These are phyloP conservation scores for Fregata magnificens DNA, from an alignment of 2,113 vertebrate genomes.

Conservation along the genomic window DNA sequence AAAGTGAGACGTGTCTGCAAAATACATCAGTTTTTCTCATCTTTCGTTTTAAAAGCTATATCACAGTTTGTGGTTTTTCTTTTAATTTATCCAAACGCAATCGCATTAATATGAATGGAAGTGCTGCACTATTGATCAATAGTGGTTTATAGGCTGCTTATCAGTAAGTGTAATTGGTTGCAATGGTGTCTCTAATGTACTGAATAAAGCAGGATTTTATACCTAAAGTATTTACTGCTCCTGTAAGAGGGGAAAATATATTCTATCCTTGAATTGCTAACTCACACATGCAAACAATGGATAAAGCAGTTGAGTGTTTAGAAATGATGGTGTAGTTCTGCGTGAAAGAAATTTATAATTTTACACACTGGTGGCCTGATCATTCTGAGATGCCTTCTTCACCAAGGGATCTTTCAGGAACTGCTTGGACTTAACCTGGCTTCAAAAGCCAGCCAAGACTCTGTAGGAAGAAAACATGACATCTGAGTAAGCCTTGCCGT, in stretches of 20 bases:
- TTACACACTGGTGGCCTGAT: background rate
- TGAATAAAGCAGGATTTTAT: background rate
- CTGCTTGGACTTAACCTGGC: background rate
- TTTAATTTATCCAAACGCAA: background rate
- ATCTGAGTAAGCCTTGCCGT: background rate
- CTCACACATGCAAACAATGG: background rate
- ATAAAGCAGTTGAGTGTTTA: background rate
- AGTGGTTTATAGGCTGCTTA: background rate
- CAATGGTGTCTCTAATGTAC: background rate
- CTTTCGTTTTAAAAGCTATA: background rate
- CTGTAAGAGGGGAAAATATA: background rate
- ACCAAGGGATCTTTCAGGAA: background rate
- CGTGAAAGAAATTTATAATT: background rate
- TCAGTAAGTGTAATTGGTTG: background rate
- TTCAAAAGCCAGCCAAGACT: background rate
- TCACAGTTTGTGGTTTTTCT: background rate
- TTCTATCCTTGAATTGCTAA: background rate
- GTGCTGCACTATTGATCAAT: background rate
- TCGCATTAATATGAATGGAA: background rate
- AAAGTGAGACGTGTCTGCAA: background rate
- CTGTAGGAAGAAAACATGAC: background rate
- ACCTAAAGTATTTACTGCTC: background rate
- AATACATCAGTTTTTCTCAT: background rate
- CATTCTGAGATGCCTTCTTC: background rate
- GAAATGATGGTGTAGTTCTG: background rate